Evolutionary conservation across 2,797 vertebrate species (phyloP).

Genomic region (Neosilurus mollespiculum): DNA sequence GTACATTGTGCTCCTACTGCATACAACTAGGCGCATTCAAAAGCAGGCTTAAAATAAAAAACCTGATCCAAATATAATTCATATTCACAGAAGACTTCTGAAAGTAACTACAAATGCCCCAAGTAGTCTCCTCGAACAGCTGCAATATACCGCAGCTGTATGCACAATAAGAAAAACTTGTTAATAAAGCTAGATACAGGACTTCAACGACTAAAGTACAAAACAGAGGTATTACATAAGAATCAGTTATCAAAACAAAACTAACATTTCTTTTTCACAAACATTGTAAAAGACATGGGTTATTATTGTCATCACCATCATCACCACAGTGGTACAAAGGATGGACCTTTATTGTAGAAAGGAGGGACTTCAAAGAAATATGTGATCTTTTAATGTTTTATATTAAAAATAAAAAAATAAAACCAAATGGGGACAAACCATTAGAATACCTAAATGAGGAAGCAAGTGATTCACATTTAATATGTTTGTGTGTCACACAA

Average conservation of each 20-base stretch:
- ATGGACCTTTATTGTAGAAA: conserved; percentile 55
- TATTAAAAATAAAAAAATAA: conserved; percentile 60
- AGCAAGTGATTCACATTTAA: conserved; percentile 68
- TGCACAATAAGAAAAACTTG: conserved; percentile 34
- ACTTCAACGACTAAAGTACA: conserved; percentile 38
- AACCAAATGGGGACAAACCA: conserved; percentile 59
- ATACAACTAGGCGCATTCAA: conserved; percentile 52
- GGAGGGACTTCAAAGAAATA: conserved; percentile 66
- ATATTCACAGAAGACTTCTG: conserved; percentile 51
- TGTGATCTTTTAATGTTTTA: conserved; percentile 58
- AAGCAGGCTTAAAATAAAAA: conserved; percentile 57
- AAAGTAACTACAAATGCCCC: conserved; percentile 50
- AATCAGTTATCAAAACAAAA: conserved; percentile 77
- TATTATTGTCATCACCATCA: conserved; percentile 53
- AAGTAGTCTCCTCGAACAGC: conserved; percentile 36
- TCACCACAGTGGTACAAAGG: conserved; percentile 58
- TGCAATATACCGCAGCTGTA: conserved; percentile 32
- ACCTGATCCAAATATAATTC: conserved; percentile 57
- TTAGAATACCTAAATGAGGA: conserved; percentile 60
- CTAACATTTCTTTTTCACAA: conserved; percentile 69
- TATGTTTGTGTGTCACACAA: conserved; percentile 50
- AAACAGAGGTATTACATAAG: conserved; percentile 72
- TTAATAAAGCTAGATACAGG: conserved; percentile 36
- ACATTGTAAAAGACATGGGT: conserved; percentile 71
- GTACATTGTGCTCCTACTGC: conserved; percentile 39